Percentiles rank a stretch among this genome's conserved stretches.
Conservation (phyloP, 2,113 vertebrate species). For the Chunga burmeisteri region DNA sequence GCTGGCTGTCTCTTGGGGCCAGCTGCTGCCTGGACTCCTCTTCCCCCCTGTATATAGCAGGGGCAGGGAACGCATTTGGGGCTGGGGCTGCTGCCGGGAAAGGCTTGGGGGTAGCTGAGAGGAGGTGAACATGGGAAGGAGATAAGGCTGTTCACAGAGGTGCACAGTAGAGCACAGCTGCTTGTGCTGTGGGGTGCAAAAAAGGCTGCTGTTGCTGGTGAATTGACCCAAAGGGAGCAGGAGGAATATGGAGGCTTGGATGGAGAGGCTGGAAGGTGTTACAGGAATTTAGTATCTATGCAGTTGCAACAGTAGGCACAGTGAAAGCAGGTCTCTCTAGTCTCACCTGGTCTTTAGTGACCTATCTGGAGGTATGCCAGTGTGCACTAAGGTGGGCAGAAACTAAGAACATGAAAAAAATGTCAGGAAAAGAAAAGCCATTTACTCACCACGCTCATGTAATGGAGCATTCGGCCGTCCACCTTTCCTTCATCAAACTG, state of each 20-base stretch:
- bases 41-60: background rate
- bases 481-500: slow-evolving; percentile 97
- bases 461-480: slow-evolving; percentile 96
- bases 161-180: background rate
- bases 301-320: background rate
- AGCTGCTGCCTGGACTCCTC: background rate
- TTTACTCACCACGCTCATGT: slow-evolving; percentile 92
- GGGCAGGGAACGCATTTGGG: background rate
- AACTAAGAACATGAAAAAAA: background rate
- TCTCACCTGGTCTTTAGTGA: background rate
- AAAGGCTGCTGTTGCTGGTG: background rate
- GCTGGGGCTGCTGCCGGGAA: background rate
- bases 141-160: background rate
- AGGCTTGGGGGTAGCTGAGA: background rate
- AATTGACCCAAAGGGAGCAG: background rate
- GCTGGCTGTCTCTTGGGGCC: background rate
- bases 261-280: background rate
- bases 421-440: background rate
- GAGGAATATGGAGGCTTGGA: background rate
- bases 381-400: background rate
- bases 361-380: background rate
- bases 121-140: background rate
- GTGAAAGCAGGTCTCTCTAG: background rate
- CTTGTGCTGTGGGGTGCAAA: background rate
- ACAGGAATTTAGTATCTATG: background rate